Conservation (phyloP, 2,113 vertebrate species). For the Myrmecophaga tridactyla region DNA sequence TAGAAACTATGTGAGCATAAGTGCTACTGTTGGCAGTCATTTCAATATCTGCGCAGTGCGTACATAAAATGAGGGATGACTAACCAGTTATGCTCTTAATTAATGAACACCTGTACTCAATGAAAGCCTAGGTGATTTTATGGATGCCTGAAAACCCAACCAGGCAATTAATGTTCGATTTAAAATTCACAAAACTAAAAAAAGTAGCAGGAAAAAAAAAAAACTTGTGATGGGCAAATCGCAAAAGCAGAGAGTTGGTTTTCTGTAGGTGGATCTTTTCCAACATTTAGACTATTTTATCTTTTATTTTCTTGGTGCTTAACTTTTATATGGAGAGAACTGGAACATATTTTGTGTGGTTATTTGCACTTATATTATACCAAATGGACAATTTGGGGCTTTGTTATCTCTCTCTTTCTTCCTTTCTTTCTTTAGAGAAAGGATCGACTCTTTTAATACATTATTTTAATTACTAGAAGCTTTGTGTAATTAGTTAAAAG, state of each 20-base stretch:
- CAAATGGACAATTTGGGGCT: background rate
- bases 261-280: background rate
- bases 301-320: background rate
- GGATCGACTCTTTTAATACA: background rate
- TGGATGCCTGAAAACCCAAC: conserved; percentile 39
- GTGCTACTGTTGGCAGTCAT: conserved; percentile 45
- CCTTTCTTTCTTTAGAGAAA: background rate
- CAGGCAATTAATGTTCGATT: conserved; percentile 50
- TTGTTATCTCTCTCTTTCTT: background rate
- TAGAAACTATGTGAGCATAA: conserved; percentile 30
- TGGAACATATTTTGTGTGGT: background rate
- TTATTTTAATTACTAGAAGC: conserved; percentile 25
- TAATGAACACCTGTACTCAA: conserved; percentile 65
- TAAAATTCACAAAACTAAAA: conserved; percentile 54
- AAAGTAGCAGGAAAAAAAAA: conserved; percentile 47
- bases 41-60: conserved; percentile 28
- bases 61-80: background rate
- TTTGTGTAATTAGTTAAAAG: background rate
- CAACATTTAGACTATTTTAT: background rate
- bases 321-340: conserved; percentile 7
- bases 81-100: conserved; percentile 47
- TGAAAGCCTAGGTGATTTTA: conserved; percentile 54
- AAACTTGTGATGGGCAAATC: conserved; percentile 10
- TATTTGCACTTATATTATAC: background rate
- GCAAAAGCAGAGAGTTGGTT: conserved; percentile 42